These are phyloP conservation scores for Tanytarsus gracilentus DNA, from an alignment of 2,888 invertebrate species.

Conservation along the genomic window DNA sequence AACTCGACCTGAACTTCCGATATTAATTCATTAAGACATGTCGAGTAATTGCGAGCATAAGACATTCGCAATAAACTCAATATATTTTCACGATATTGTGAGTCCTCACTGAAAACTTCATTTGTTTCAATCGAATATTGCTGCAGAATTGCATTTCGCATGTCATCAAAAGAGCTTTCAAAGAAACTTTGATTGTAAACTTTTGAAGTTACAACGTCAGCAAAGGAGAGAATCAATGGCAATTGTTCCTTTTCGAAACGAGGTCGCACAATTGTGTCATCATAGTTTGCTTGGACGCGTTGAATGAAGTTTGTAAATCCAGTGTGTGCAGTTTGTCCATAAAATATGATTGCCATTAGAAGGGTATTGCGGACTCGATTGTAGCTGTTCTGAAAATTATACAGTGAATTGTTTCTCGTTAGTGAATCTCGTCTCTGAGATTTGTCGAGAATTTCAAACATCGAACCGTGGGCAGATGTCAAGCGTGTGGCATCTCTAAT, in stretches of 20 bases:
- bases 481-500: background rate
- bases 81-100: background rate
- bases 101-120: background rate
- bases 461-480: background rate
- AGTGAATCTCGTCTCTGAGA: background rate
- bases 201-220: background rate
- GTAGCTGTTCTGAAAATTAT: background rate
- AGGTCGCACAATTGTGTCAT: constrained; percentile 14
- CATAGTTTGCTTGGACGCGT: constrained; percentile 3
- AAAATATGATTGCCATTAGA: background rate
- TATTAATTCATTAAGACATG: constrained; percentile 17
- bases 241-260: constrained; percentile 2
- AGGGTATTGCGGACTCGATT: background rate
- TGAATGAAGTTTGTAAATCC: background rate
- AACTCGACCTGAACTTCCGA: background rate
- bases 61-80: background rate
- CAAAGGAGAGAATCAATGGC: background rate
- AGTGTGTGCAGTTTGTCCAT: background rate
- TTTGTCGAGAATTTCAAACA: background rate
- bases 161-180: background rate
- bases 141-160: constrained; percentile 9
- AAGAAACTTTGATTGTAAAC: constrained; percentile 15
- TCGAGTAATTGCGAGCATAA: background rate
- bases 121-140: background rate
- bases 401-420: background rate